Evolutionary conservation across 2,113 vertebrate species (phyloP).

Genomic region (Protobothrops mucrosquamatus): DNA sequence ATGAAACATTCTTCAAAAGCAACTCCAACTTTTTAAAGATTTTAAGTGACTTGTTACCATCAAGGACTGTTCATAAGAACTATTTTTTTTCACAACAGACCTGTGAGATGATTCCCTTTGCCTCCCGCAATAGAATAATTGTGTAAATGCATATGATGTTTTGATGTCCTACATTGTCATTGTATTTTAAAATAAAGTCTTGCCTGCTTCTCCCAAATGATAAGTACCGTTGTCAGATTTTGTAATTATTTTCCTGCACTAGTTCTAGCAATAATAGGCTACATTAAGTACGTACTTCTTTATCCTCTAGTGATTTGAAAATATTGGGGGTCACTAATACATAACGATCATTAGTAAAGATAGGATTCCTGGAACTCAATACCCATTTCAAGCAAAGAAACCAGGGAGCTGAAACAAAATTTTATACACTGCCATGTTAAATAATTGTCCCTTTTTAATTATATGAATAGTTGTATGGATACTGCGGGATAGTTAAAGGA

Average conservation of each 20-base stretch:
- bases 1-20: constrained; percentile 56
- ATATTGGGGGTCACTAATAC: neutral
- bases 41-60: constrained; percentile 3
- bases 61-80: constrained; percentile 26
- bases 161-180: constrained; percentile 30
- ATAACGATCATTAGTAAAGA: neutral
- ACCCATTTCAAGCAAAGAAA: no score
- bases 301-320: neutral
- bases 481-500: neutral
- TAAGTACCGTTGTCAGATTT: neutral
- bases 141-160: rapidly evolving
- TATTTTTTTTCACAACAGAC: neutral
- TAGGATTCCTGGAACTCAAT: neutral
- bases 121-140: neutral
- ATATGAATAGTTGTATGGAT: neutral
- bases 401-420: neutral
- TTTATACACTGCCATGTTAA: neutral
- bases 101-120: constrained; percentile 9
- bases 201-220: neutral
- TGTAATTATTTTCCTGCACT: neutral
- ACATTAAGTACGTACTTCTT: no score
- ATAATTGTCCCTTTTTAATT: neutral
- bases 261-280: neutral
- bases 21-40: neutral
- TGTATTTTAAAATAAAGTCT: constrained; percentile 62